These are phyloP conservation scores for Lathamus discolor DNA, from an alignment of 2,113 vertebrate species.

Conservation along the genomic window DNA sequence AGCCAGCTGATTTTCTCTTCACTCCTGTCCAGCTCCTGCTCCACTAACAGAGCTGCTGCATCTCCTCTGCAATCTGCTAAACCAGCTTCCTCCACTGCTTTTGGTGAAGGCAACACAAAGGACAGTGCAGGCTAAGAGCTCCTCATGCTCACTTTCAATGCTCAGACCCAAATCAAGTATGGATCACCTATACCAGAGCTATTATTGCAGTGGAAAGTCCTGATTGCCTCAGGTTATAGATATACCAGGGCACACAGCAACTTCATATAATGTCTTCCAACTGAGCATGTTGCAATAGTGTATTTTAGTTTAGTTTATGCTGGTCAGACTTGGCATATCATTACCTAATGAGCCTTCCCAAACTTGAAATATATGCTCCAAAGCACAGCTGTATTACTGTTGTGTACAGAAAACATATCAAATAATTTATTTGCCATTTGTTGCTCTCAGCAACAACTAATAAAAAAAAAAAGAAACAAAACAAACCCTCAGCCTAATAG, in stretches of 20 bases:
- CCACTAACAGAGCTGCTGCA: rapidly evolving
- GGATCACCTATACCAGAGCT: background rate
- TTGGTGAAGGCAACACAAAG: rapidly evolving
- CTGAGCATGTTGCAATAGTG: background rate
- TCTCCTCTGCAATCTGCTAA: background rate
- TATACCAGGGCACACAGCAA: background rate
- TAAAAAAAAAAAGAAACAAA: background rate
- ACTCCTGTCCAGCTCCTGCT: background rate
- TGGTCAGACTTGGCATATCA: background rate
- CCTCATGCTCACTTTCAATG: background rate
- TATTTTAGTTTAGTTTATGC: background rate
- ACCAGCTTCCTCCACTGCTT: background rate
- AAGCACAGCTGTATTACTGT: background rate
- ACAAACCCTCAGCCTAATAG: background rate
- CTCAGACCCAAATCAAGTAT: background rate
- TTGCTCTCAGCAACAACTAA: background rate
- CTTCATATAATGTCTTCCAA: background rate
- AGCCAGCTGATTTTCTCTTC: background rate
- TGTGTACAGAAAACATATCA: background rate
- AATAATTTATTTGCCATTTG: background rate
- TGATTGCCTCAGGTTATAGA: background rate
- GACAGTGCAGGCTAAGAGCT: background rate
- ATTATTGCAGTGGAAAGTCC: background rate
- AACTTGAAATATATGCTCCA: background rate
- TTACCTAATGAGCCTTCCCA: background rate